Evolutionary conservation across 2,888 invertebrate species (phyloP).

Genomic region (Tiliacea aurago): DNA sequence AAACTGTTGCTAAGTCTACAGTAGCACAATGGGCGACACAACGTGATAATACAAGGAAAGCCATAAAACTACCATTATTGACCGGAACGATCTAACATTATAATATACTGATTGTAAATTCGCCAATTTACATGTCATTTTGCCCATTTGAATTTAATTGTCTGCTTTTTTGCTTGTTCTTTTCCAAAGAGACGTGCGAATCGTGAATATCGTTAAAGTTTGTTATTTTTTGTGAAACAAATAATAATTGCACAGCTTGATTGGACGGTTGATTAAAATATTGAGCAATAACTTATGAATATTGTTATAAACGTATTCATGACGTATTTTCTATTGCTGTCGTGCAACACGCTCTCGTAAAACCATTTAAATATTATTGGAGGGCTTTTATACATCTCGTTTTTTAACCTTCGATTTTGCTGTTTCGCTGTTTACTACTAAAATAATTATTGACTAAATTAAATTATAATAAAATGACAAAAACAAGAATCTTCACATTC

Average conservation of each 20-base stretch:
- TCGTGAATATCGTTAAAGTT: constrained; percentile 57
- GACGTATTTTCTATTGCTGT: constrained; percentile 54
- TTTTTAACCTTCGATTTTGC: constrained; percentile 15
- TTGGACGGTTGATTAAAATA: constrained; percentile 59
- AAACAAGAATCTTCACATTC: constrained; percentile 73
- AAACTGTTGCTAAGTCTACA: constrained; percentile 71
- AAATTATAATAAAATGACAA: constrained; percentile 49
- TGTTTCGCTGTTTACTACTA: neutral
- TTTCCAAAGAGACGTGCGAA: constrained; percentile 53
- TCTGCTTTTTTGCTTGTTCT: constrained; percentile 72
- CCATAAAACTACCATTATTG: constrained; percentile 82
- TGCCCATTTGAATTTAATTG: constrained; percentile 75
- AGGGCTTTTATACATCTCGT: constrained; percentile 14
- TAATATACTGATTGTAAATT: constrained; percentile 83
- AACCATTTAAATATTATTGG: constrained; percentile 49
- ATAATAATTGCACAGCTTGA: constrained; percentile 58
- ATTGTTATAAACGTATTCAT: constrained; percentile 42
- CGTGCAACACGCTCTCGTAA: constrained; percentile 56
- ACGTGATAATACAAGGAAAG: constrained; percentile 73
- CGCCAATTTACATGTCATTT: constrained; percentile 84
- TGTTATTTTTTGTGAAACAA: constrained; percentile 50
- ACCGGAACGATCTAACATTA: constrained; percentile 72
- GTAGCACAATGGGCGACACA: constrained; percentile 69
- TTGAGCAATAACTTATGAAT: constrained; percentile 56
- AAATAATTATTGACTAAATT: constrained; percentile 39